Evolutionary conservation across 2,797 vertebrate species (phyloP), one percentile per base, ranked within the genome.

Genomic region (Cossypha polioptera): DNA sequence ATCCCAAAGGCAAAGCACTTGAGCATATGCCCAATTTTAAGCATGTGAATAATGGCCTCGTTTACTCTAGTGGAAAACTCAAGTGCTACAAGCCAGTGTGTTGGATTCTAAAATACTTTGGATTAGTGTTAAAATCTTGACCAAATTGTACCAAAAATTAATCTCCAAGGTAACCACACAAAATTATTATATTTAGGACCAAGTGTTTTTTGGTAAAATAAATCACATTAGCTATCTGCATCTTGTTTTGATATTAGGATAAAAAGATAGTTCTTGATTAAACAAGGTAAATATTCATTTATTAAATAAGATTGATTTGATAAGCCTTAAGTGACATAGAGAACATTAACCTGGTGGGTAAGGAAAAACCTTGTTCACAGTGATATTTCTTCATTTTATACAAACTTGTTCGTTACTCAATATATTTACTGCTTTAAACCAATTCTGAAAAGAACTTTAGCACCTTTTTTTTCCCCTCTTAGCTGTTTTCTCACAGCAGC

Each of bases 21-120:
- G 75, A 96, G 94, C 89, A 78, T 62, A 45, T 91, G 89, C 94
- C 76, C 94, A 86, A 94, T 91, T 97, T 91, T 95, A 91, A 96
- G 94, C 43, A 55, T 29, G 66, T 96, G 95, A 95, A 94, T 84
- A 90, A 96, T 88, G 82, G 17, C 35, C 72, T 86, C 24, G 21
- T 83, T 86, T 80, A 81, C 67, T 84, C 61, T 62, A 91, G 57
- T 59, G 84, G 61, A 77, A 89, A 89, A 93, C 54, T 75, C 72
- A 68, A 94, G 54, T 86, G 36, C 62, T 88, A n/a, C 38, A 78
- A 53, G n/a, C 35, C 54, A 71, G 14, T 61, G 16, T 55, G 54
- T 22, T 92, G 73, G 72, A 81, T 72, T 77, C 47, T 48, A 61
- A 78, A 31, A 28, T 35, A 16, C 28, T 90, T 42, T 19, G 50